Evolutionary conservation across 1,140 invertebrate genomes (phyloP).

Genomic region (Diorhabda carinulata): DNA sequence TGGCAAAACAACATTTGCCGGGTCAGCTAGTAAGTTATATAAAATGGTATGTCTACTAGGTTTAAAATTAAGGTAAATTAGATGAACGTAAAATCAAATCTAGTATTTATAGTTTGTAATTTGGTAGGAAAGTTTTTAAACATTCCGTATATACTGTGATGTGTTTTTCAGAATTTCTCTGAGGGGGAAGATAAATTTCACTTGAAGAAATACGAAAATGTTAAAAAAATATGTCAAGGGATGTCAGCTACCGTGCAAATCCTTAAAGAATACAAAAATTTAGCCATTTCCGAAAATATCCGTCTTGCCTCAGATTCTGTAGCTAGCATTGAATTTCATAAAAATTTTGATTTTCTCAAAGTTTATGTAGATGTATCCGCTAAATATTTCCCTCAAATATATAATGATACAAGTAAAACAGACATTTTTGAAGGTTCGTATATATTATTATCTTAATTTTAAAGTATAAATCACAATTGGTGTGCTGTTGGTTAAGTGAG

Average conservation of each 20-base stretch:
- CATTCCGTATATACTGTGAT: no score
- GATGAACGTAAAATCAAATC: no score
- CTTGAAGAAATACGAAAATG: slow-evolving; percentile 46
- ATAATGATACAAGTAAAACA: slow-evolving; percentile 15
- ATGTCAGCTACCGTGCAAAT: slow-evolving; percentile 51
- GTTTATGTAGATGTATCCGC: slow-evolving; percentile 25
- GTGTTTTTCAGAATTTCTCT: slow-evolving; percentile 6
- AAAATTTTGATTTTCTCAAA: slow-evolving; percentile 48
- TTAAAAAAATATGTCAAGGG: slow-evolving; percentile 48
- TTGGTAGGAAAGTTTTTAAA: no score
- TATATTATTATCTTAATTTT: no score
- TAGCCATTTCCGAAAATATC: slow-evolving; percentile 43
- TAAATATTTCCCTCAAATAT: slow-evolving; percentile 19
- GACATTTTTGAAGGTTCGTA: no score
- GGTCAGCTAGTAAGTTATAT: no score
- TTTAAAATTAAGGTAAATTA: no score
- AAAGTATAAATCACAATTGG: no score
- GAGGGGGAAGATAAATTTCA: slow-evolving; percentile 30
- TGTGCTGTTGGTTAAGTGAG: no score
- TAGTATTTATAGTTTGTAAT: no score
- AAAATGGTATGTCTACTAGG: no score
- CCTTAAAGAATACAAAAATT: slow-evolving; percentile 46
- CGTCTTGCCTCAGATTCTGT: slow-evolving; percentile 47
- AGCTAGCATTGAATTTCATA: slow-evolving; percentile 51
- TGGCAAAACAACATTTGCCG: no score